Conservation (phyloP, 2,888 invertebrate genomes). For the Pollenia amentaria region DNA sequence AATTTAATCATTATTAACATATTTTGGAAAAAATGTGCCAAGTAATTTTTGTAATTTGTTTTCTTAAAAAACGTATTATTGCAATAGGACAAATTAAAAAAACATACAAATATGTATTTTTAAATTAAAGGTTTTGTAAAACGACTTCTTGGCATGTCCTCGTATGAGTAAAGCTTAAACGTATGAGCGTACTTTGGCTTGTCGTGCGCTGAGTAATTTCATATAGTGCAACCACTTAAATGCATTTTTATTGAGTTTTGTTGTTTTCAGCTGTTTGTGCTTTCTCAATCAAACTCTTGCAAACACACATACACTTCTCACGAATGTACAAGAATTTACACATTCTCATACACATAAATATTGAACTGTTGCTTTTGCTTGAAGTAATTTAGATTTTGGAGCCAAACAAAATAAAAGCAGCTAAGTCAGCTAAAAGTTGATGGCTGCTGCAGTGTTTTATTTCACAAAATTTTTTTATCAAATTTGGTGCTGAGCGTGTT, state of each 20-base stretch:
- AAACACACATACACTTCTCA: neutral
- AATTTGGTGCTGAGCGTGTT: slow-evolving; percentile 20
- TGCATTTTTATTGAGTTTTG: slow-evolving; percentile 26
- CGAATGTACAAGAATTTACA: neutral
- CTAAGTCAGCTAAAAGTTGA: slow-evolving; percentile 62
- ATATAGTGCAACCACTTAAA: slow-evolving; percentile 45
- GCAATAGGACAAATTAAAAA: too few species aligned
- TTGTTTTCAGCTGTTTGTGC: slow-evolving; percentile 29
- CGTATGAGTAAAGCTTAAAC: neutral
- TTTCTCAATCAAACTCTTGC: slow-evolving; percentile 16
- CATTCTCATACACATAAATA: neutral
- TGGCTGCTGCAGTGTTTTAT: slow-evolving; percentile 36
- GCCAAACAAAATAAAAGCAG: slow-evolving; percentile 53
- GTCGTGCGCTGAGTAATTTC: neutral
- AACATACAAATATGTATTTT: neutral
- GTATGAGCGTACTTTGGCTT: neutral
- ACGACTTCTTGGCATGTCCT: neutral
- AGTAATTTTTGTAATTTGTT: too few species aligned
- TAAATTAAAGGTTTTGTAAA: neutral
- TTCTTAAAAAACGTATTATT: too few species aligned
- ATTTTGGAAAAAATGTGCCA: too few species aligned
- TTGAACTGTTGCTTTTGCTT: slow-evolving; percentile 69
- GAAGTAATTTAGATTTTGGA: slow-evolving; percentile 66
- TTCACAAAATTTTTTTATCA: slow-evolving; percentile 1
- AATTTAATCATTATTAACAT: too few species aligned